Base-by-base conservation (phyloP, 1,140 invertebrate species). In the Lycorma delicatula region DNA sequence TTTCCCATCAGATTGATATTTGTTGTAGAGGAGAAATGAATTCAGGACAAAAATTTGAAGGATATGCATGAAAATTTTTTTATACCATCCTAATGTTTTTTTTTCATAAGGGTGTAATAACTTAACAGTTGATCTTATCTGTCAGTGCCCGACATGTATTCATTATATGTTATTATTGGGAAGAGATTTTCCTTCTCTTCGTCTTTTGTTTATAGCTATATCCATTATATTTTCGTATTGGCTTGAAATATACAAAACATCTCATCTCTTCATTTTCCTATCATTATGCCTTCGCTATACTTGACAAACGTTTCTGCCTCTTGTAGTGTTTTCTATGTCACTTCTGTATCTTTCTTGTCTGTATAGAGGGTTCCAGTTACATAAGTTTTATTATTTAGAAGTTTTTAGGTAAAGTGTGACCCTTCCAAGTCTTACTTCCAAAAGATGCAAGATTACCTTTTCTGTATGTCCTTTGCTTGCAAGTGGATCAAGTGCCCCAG, bases 361-460 rank as follows among this genome's bases (percentile, higher is more conserved):
- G 64, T 18, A 70, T 68, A 58, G 51, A 77, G 34, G 60, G 72
- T 77, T 52, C 74, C 72, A 58, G 72, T 63, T 20, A 72, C 64
- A 71, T 77, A 70, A 2, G 71, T 77, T 63, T 77, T 64, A 52
- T 66, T 68, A 28, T 66, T 50, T 54, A 75, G 60, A 62, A 75
- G 61, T 63, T 64, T 62, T 52, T 72, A 54, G n/a, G 50, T 72
- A 69, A 52, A 76, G 63, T 46, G 66, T 27, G 50, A 75, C 61
- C 63, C 73, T 74, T 26, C 53, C 46, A 12, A 23, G 22, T 16
- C n/a, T 26, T n/a, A n/a, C 16, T 3, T 16, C 11, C 11, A 50
- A 28, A 12, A 48, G 25, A 29, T 53, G 20, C 3, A 16, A 2
- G 13, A 48, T 22, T 2, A 48, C 46, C n/a, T n/a, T n/a, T n/a